Evolutionary conservation across 2,113 vertebrate species (phyloP), one percentile per base, ranked within the genome.

Genomic region (Herpailurus yagouaroundi): DNA sequence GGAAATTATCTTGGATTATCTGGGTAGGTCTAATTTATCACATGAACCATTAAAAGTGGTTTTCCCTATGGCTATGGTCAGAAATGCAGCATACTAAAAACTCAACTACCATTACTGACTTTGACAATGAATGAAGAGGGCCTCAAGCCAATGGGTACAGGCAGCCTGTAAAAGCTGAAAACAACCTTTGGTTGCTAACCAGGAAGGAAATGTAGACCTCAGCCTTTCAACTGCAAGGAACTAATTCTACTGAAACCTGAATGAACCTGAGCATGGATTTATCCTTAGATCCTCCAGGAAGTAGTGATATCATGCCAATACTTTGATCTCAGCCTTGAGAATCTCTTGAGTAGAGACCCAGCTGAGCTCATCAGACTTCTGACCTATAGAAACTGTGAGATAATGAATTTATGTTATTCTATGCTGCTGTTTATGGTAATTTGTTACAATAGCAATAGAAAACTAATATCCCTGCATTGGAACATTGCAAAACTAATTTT

Each of bases 311-410:
- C 21, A 19, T 41, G 4, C 3, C 5, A 29, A 4, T 52, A 41
- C 36, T 88, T 41, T 87, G 23, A 83, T 68, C 55, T 80, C 36
- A 81, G 15, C 14, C 57, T 79, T n/a, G 0, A 66, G 31, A 38
- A 38, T 66, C 68, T 23, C 69, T 76, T 94, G 63, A 90, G 27
- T 77, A 89, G 52, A 95, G 38, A 82, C 33, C 15, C 45, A 89
- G 4, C 41, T 38, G 33, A 50, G 27, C 18, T 60, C 36, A 76
- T 31, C 8, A 64, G 38, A 48, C 41, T 81, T 69, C 48, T 88
- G 36, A 73, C 33, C 55, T 38, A 14, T 4, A 48, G 3, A 84
- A 86, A 55, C 31, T 63, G 4, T 31, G 27, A 92, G 23, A 73
- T 69, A 63, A 66, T 83, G 41, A 79, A 48, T 74, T 7, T 27